phyloP scores from a whole-genome alignment of 2,113 vertebrate genomes.

The Lucifuga dentata region DNA sequence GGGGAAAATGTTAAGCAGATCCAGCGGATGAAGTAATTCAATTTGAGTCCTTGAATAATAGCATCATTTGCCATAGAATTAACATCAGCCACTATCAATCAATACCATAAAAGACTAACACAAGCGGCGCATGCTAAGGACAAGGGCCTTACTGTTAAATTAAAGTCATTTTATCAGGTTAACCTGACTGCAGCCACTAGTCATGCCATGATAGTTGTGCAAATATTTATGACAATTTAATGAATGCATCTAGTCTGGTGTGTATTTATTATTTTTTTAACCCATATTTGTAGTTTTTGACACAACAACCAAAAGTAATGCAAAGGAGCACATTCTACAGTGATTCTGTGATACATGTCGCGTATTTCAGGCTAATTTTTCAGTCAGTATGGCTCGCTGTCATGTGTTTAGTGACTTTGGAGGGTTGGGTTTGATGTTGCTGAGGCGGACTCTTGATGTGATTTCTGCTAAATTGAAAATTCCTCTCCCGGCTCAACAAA shows the following conservation, averaged over 20 bases:
- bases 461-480: conserved; percentile 60
- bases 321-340: not conserved
- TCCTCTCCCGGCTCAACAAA: conserved; percentile 46
- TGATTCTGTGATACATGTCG: not conserved
- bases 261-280: not conserved
- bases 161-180: conserved; percentile 54
- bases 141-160: conserved; percentile 46
- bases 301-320: too few relatives aligned
- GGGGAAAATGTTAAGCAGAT: conserved; percentile 75
- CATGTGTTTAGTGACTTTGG: not conserved
- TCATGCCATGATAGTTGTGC: not conserved
- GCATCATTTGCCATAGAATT: conserved; percentile 77
- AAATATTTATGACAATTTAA: conserved; percentile 2
- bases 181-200: conserved; percentile 36
- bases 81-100: conserved; percentile 76
- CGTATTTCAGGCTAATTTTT: too few relatives aligned
- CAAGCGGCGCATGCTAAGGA: conserved; percentile 54
- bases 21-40: conserved; percentile 78
- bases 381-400: not conserved
- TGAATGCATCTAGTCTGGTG: not conserved
- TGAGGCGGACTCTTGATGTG: conserved; percentile 4
- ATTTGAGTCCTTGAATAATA: conserved; percentile 79
- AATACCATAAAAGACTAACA: conserved; percentile 55
- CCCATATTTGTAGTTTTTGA: too few relatives aligned
- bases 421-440: not conserved